A percentile compares a stretch with the other conserved stretches of the same genome.
Conservation (phyloP, 2,888 invertebrate genomes). For the Miltochrista miniata region DNA sequence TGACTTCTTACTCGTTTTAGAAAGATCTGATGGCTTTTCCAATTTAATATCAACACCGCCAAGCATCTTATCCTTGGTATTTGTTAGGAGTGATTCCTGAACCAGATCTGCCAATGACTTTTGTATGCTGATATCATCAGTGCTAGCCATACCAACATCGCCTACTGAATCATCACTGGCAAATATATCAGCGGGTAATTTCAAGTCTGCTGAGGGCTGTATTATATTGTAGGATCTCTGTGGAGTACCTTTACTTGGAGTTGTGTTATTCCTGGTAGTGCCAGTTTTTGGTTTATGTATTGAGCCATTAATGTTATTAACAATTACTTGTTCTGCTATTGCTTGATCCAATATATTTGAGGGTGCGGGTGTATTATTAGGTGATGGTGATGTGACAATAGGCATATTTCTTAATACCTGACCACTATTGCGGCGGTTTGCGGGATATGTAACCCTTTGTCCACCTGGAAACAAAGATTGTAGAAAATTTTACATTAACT, state of each 20-base stretch:
- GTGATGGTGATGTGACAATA: conserved; percentile 56
- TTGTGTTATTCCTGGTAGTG: conserved; percentile 16
- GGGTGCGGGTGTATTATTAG: conserved; percentile 44
- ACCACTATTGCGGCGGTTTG: conserved; percentile 38
- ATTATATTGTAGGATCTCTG: conserved; percentile 60
- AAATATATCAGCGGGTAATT: conserved; percentile 78
- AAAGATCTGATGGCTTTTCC: conserved; percentile 51
- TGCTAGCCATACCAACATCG: conserved; percentile 57
- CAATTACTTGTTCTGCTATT: conserved; percentile 42
- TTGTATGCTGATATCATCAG: conserved; percentile 56
- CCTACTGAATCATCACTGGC: conserved; percentile 78
- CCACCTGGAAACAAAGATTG: conserved; percentile 43
- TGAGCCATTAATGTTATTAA: conserved; percentile 21
- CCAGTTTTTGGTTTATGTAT: conserved; percentile 13
- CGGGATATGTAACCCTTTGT: conserved; percentile 50
- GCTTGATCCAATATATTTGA: conserved; percentile 43
- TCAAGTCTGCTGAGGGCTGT: conserved; percentile 70
- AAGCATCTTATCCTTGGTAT: conserved; percentile 69
- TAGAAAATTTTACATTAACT: not conserved
- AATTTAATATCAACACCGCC: conserved; percentile 75
- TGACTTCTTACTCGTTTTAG: conserved; percentile 52
- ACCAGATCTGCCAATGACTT: conserved; percentile 55
- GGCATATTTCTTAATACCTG: conserved; percentile 47
- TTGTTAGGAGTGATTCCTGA: conserved; percentile 38
- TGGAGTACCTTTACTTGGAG: conserved; percentile 44